Conservation (phyloP, 2,888 invertebrate genomes). For the Luperina testacea region DNA sequence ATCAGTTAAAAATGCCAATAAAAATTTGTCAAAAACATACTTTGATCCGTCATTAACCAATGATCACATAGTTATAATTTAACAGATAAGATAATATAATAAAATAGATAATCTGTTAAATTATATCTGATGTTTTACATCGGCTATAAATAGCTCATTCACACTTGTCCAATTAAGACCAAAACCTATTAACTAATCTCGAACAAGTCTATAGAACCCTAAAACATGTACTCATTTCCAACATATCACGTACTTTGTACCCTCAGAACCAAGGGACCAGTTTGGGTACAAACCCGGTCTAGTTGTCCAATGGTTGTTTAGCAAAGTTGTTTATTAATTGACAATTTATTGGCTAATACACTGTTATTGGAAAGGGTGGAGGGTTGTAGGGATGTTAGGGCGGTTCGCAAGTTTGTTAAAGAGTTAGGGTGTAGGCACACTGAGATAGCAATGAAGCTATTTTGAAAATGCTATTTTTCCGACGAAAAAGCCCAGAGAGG, state of each 20-base stretch:
- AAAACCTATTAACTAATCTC: constrained; percentile 25
- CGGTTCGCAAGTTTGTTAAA: constrained; percentile 3
- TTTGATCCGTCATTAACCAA: too few species aligned
- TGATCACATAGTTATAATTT: too few species aligned
- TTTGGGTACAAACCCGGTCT: constrained; percentile 33
- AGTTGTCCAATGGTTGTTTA: constrained; percentile 48
- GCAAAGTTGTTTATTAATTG: constrained; percentile 66
- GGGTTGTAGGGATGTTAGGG: constrained; percentile 24
- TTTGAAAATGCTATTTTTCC: background rate
- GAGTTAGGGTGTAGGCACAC: background rate
- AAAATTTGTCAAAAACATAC: too few species aligned
- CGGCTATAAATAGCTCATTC: constrained; percentile 3
- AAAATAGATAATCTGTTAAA: too few species aligned
- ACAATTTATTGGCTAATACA: constrained; percentile 65
- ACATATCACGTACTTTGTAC: constrained; percentile 27
- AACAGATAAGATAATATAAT: background rate
- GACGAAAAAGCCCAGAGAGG: background rate
- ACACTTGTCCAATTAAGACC: constrained; percentile 35
- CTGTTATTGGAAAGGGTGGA: constrained; percentile 60
- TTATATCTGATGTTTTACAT: too few species aligned
- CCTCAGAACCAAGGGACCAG: constrained; percentile 38
- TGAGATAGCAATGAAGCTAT: background rate
- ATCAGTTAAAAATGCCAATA: too few species aligned
- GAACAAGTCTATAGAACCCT: constrained; percentile 17
- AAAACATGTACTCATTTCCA: constrained; percentile 23